These are phyloP conservation scores for Paramacrobiotus metropolitanus DNA, from an alignment of 1,140 invertebrate species.

Conservation along the genomic window DNA sequence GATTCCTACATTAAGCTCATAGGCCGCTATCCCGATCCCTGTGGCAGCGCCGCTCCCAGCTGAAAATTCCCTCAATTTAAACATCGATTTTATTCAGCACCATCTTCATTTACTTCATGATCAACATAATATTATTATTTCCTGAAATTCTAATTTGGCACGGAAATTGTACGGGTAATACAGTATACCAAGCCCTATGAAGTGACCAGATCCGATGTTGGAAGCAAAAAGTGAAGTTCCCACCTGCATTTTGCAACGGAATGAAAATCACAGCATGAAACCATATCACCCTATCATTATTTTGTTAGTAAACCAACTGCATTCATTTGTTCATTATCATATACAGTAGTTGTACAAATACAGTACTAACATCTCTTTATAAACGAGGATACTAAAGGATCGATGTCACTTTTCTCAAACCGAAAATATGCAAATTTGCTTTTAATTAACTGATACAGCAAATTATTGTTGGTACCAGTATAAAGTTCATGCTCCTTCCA, in stretches of 20 bases:
- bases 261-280: no score
- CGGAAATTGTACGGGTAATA: background rate
- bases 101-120: background rate
- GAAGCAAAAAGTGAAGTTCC: conserved; percentile 34
- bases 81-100: no score
- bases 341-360: no score
- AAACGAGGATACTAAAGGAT: no score
- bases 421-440: no score
- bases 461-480: conserved; percentile 21
- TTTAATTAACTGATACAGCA: background rate
- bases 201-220: conserved; percentile 36
- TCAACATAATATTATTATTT: background rate
- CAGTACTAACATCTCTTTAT: no score
- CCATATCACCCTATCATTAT: no score
- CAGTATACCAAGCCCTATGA: conserved; percentile 28
- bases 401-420: no score
- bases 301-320: no score
- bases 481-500: conserved; percentile 26
- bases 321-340: no score
- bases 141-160: no score
- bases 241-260: conserved; percentile 22
- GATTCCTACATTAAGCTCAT: conserved; percentile 31
- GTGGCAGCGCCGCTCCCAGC: conserved; percentile 12
- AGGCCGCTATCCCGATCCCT: conserved; percentile 30
- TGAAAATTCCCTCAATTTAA: no score